phyloP scores from a whole-genome alignment of 2,888 invertebrate genomes.

The Catocala sponsa region DNA sequence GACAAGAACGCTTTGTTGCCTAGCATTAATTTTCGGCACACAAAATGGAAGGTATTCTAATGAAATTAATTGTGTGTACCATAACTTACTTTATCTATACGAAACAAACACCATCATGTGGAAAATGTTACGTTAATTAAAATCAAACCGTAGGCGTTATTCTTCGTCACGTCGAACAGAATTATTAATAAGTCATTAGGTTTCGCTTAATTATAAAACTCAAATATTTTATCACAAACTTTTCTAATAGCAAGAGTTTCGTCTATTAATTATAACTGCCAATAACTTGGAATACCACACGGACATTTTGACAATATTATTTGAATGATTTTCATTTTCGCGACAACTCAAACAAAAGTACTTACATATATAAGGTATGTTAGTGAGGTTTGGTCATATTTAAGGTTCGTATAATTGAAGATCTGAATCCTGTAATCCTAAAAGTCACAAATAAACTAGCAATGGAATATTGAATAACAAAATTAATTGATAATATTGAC shows the following conservation, averaged over 20 bases:
- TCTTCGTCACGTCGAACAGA: slow-evolving; percentile 48
- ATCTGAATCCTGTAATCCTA: too few species aligned
- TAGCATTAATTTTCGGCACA: too few species aligned
- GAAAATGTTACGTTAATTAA: slow-evolving; percentile 38
- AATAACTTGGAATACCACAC: not conserved
- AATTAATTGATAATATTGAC: too few species aligned
- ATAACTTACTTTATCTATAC: too few species aligned
- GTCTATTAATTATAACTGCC: slow-evolving; percentile 21
- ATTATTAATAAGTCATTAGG: slow-evolving; percentile 46
- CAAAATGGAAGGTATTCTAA: too few species aligned
- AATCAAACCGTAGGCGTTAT: slow-evolving; percentile 49
- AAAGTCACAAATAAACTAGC: too few species aligned
- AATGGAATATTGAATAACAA: too few species aligned
- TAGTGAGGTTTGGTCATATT: too few species aligned
- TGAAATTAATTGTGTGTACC: too few species aligned
- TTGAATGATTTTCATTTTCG: slow-evolving; percentile 10
- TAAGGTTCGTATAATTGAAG: too few species aligned
- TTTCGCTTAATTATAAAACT: slow-evolving; percentile 38
- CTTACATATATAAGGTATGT: not conserved
- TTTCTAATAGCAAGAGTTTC: slow-evolving; percentile 32
- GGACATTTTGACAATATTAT: slow-evolving; percentile 12
- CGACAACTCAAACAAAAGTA: slow-evolving; percentile 5
- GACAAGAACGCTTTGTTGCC: too few species aligned
- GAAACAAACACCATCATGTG: too few species aligned
- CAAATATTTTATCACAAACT: slow-evolving; percentile 42